These are phyloP conservation scores for Drosophila ironensis DNA, from an alignment of 1,140 invertebrate genomes.

Conservation along the genomic window DNA sequence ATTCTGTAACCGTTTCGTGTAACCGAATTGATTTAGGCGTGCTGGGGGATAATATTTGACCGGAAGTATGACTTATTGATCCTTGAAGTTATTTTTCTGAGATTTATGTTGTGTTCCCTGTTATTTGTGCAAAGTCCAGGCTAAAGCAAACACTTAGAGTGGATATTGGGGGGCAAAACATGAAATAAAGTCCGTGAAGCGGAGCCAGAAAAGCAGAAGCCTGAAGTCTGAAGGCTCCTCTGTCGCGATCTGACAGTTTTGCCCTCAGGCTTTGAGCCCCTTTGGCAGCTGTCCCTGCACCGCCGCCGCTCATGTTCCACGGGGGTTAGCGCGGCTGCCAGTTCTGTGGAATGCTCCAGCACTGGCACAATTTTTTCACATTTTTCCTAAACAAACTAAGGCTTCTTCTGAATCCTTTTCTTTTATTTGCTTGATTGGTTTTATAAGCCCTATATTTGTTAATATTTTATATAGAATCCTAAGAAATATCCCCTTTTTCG, in stretches of 20 bases:
- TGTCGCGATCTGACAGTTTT: conserved; percentile 20
- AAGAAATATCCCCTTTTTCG: no score
- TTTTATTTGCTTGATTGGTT: not conserved
- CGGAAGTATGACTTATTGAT: no score
- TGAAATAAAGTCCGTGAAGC: not conserved
- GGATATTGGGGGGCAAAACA: not conserved
- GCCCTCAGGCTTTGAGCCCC: conserved; percentile 4
- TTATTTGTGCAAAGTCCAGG: not conserved
- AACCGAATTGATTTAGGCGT: no score
- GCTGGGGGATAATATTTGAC: no score
- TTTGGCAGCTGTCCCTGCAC: conserved; percentile 21
- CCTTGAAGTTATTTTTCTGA: no score
- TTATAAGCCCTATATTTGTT: not conserved
- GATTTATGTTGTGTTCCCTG: no score
- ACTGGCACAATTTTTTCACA: not conserved
- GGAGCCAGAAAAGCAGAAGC: not conserved
- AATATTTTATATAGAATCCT: not conserved
- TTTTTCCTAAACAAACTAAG: not conserved
- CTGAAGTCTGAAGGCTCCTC: not conserved
- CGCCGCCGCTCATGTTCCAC: conserved; percentile 1
- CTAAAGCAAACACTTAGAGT: not conserved
- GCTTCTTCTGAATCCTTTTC: not conserved
- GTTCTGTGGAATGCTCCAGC: conserved; percentile 8
- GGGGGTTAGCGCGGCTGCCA: conserved; percentile 24
- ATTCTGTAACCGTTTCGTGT: no score